Base-by-base conservation (phyloP, 1,140 invertebrate species). In the Cylas formicarius region DNA sequence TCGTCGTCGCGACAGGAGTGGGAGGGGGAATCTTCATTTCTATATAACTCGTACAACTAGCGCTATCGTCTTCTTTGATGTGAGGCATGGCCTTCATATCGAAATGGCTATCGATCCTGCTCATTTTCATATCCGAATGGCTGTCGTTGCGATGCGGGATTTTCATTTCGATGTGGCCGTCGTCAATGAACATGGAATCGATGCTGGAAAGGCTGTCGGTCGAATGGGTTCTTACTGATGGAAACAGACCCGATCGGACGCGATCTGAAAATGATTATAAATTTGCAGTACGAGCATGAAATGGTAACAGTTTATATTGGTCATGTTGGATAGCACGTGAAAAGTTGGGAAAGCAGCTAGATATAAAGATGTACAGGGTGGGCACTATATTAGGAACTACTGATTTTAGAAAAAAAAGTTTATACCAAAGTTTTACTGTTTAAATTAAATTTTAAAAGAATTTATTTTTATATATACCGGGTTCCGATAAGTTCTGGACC, bases 131-230 rank as follows among this genome's bases (percentile, higher is more conserved):
- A 20, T 48, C 46, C 18, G 29, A 20, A 10, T 42, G 31, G 26
- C 39, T 42, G 0, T 48, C 46, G 4, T 42, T 27, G 3, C 39
- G 38, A n/a, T 23, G 37, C 16, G 60, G 58, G 34, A 59, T 54
- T 42, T 57, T 58, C 49, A 60, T 60, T 39, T 57, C 51, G 17
- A 57, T 56, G 21, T 60, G 55, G n/a, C 55, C 54, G 28, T 61
- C 60, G 47, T 64, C 62, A 8, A 60, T 54, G 7, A 55, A 62
- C 36, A 60, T 50, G 1, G 62, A 64, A 27, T 64, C 62, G 48
- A 64, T 54, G 35, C 62, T 64, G 28, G 48, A 62, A 4, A 64
- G 45, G 7, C 56, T 64, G 35, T 63, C 60, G 32, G 56, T 64
- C 32, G 62, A 64, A 32, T 58, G 60, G 21, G 60, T 56, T 6